These are phyloP conservation scores for Gonatopus flavifemur DNA, from an alignment of 1,140 invertebrate genomes.

Conservation along the genomic window DNA sequence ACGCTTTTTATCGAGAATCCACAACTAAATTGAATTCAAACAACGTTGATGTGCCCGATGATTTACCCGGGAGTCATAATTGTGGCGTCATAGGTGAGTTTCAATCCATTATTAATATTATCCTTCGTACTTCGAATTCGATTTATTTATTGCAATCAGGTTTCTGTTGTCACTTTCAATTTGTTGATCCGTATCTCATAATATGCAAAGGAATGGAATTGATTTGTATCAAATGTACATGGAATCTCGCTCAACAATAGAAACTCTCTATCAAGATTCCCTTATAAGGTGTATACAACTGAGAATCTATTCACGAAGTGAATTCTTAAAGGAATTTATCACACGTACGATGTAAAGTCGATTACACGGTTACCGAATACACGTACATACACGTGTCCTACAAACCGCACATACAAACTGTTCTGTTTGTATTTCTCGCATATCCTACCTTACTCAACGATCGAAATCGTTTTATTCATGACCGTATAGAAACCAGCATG, in stretches of 20 bases:
- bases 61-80: slow-evolving; percentile 26
- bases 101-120: too few species aligned
- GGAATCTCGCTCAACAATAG: too few species aligned
- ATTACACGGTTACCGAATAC: too few species aligned
- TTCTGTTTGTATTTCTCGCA: background rate
- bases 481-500: slow-evolving; percentile 14
- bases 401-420: slow-evolving; percentile 1
- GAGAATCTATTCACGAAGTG: too few species aligned
- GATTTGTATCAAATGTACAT: too few species aligned
- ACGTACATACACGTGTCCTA: too few species aligned
- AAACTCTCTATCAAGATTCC: too few species aligned
- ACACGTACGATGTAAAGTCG: too few species aligned
- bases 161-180: background rate
- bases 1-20: slow-evolving; percentile 40
- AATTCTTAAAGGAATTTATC: too few species aligned
- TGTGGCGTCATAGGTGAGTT: slow-evolving; percentile 48
- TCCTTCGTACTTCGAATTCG: too few species aligned
- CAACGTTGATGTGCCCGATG: slow-evolving; percentile 18
- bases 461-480: slow-evolving; percentile 25
- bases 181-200: background rate
- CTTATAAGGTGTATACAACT: too few species aligned
- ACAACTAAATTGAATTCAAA: slow-evolving; percentile 13
- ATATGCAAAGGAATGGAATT: too few species aligned
- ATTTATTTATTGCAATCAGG: background rate
- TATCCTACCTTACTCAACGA: background rate